A percentile compares a stretch with the other conserved stretches of the same genome.
These are phyloP conservation scores for Monopterus albus DNA, from an alignment of 2,113 vertebrate genomes.

Conservation along the genomic window DNA sequence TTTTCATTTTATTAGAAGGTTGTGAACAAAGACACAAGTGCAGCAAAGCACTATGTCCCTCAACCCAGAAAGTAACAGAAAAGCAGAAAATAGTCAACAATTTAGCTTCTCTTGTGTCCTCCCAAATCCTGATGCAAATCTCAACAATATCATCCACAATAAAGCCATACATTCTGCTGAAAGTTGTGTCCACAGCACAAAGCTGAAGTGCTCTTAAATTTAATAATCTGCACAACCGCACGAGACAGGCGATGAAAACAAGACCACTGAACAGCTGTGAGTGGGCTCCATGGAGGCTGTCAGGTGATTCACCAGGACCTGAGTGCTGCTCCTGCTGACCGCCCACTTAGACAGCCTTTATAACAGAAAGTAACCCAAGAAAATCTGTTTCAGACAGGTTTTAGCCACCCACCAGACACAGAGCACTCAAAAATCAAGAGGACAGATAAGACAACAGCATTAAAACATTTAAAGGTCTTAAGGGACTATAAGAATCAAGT, in stretches of 20 bases:
- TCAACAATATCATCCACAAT: too few relatives aligned
- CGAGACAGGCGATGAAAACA: constrained; percentile 28
- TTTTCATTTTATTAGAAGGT: too few relatives aligned
- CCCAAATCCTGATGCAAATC: too few relatives aligned
- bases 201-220: constrained; percentile 38
- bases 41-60: too few relatives aligned
- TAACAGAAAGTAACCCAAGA: constrained; percentile 19
- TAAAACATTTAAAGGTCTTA: not conserved
- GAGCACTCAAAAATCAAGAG: constrained; percentile 15
- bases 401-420: constrained; percentile 46
- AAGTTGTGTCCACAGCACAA: constrained; percentile 10
- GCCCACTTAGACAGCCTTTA: constrained; percentile 63
- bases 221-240: constrained; percentile 32
- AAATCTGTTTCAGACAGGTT: constrained; percentile 37
- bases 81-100: too few relatives aligned
- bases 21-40: too few relatives aligned
- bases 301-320: constrained; percentile 72
- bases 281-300: constrained; percentile 67
- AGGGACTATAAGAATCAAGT: not conserved
- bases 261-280: constrained; percentile 59
- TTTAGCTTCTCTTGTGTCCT: too few relatives aligned
- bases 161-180: not conserved
- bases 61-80: too few relatives aligned
- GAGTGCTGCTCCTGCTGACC: constrained; percentile 54
- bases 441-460: not conserved